Evolutionary conservation across 1,140 invertebrate genomes (phyloP).

Genomic region (Druon quercuslanigerum): DNA sequence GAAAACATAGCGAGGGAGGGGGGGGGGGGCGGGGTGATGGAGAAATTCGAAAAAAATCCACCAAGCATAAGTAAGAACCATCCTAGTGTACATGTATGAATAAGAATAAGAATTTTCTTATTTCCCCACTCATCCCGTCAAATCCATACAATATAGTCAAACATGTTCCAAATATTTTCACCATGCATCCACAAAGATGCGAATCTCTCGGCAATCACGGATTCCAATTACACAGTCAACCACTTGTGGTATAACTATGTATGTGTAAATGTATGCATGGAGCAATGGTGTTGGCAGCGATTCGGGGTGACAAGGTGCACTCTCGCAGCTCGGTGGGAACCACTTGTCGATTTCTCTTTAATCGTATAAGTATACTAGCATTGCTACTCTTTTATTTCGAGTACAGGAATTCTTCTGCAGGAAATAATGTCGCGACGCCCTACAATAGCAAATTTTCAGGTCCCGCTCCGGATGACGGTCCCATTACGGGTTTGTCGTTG

Average conservation of each 20-base stretch:
- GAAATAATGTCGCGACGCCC: constrained; percentile 44
- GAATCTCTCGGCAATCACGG: too few relatives aligned
- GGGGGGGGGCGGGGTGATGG: accelerated
- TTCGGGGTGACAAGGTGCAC: constrained; percentile 52
- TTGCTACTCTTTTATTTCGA: constrained; percentile 60
- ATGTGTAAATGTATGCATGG: neutral
- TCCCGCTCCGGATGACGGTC: constrained; percentile 33
- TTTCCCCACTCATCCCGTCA: too few relatives aligned
- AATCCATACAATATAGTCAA: too few relatives aligned
- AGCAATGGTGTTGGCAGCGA: constrained; percentile 48
- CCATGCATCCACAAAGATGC: too few relatives aligned
- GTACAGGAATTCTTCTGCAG: constrained; percentile 63
- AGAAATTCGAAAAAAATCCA: too few relatives aligned
- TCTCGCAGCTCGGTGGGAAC: constrained; percentile 68
- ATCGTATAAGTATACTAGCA: constrained; percentile 29
- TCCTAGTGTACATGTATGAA: too few relatives aligned
- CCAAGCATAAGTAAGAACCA: too few relatives aligned
- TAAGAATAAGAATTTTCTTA: too few relatives aligned
- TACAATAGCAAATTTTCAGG: constrained; percentile 44
- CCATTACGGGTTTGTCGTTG: constrained; percentile 47
- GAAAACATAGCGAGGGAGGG: accelerated
- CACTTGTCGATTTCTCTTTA: constrained; percentile 65
- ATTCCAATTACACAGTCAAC: too few relatives aligned
- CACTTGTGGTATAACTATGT: neutral
- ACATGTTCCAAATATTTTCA: too few relatives aligned